phyloP scores from a whole-genome alignment of 2,888 invertebrate genomes.

The Heteropelma amictum region DNA sequence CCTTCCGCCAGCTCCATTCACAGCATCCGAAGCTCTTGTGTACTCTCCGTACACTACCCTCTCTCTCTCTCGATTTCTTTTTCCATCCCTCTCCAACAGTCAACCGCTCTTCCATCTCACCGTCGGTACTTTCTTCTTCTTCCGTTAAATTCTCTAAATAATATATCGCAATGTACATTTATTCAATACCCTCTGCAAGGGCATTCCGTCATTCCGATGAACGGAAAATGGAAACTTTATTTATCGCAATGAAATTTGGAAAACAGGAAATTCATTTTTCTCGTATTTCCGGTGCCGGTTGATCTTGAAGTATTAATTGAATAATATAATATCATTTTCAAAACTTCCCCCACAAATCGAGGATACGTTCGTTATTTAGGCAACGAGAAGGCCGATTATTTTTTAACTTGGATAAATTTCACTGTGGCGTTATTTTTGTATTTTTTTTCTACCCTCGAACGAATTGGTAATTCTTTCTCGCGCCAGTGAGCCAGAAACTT shows the following conservation, averaged over 20 bases:
- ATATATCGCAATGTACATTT: slow-evolving; percentile 54
- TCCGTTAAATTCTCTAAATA: slow-evolving; percentile 58
- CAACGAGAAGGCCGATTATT: slow-evolving; percentile 27
- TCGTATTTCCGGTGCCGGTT: background rate
- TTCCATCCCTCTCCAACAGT: slow-evolving; percentile 41
- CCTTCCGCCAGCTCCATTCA: slow-evolving; percentile 77
- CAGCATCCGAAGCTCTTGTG: slow-evolving; percentile 64
- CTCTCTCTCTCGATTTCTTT: slow-evolving; percentile 32
- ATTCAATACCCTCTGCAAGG: slow-evolving; percentile 48
- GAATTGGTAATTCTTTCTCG: slow-evolving; percentile 53
- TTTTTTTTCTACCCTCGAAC: slow-evolving; percentile 21
- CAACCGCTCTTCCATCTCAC: slow-evolving; percentile 26
- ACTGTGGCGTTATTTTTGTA: slow-evolving; percentile 34
- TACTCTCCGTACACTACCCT: slow-evolving; percentile 22
- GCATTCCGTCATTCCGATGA: slow-evolving; percentile 35
- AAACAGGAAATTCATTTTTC: background rate
- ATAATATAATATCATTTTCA: too few relatives aligned
- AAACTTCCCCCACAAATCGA: too few relatives aligned
- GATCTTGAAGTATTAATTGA: too few relatives aligned
- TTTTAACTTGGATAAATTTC: slow-evolving; percentile 27
- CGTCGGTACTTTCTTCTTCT: slow-evolving; percentile 18
- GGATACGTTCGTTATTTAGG: too few relatives aligned
- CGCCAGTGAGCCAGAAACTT: slow-evolving; percentile 54
- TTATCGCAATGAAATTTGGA: too few relatives aligned
- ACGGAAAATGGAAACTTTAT: slow-evolving; percentile 25